A percentile compares a stretch with the other conserved stretches of the same genome.
phyloP scores from a whole-genome alignment of 2,888 invertebrate genomes.

The Nemurella pictetii region DNA sequence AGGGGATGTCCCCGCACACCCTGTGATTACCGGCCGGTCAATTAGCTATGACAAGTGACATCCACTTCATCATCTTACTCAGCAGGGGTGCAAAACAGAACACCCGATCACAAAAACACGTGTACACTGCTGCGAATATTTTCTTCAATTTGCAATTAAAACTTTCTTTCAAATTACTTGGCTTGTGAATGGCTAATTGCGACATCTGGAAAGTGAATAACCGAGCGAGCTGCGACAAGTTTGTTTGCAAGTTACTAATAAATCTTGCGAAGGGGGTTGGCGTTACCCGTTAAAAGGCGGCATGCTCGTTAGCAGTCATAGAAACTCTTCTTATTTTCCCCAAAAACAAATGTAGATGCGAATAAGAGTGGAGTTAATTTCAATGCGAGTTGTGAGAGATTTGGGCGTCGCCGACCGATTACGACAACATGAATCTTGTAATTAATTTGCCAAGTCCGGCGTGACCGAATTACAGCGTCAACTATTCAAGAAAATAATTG shows the following conservation, averaged over 20 bases:
- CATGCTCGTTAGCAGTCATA: neutral
- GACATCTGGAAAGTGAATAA: no score
- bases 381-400: neutral
- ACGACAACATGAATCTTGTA: neutral
- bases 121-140: neutral
- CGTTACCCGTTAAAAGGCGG: neutral
- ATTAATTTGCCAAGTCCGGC: neutral
- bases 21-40: neutral
- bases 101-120: neutral
- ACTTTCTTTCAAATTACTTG: no score
- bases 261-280: neutral
- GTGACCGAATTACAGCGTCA: neutral
- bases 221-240: no score
- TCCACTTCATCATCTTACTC: conserved; percentile 9
- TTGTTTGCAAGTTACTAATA: no score
- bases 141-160: neutral
- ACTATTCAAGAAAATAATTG: neutral
- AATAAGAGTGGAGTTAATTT: neutral
- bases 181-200: no score
- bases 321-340: neutral
- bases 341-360: neutral
- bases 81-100: neutral
- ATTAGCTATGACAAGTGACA: conserved; percentile 1
- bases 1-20: neutral
- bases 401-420: neutral